Conservation (phyloP, 1,140 invertebrate genomes). For the Drosophila equinoxialis region DNA sequence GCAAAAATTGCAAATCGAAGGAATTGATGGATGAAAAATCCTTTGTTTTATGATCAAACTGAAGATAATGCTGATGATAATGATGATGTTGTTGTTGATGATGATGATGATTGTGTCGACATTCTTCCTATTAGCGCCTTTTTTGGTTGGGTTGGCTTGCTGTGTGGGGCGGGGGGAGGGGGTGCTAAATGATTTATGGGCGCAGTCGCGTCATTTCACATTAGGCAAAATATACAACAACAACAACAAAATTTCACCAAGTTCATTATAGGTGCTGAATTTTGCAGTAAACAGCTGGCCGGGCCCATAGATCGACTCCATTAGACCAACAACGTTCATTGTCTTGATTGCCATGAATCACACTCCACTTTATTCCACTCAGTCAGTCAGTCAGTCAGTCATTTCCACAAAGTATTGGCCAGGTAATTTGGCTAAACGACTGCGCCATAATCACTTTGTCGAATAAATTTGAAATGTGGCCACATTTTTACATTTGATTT, state of each 20-base stretch:
- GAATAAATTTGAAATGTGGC: slow-evolving; percentile 11
- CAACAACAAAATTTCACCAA: background rate
- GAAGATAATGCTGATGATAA: background rate
- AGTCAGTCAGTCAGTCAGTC: background rate
- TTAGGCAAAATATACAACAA: slow-evolving; percentile 28
- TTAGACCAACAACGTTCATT: background rate
- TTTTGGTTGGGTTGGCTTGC: background rate
- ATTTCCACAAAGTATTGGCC: background rate
- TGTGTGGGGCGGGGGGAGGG: background rate
- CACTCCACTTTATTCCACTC: background rate
- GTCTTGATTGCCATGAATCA: slow-evolving; percentile 4
- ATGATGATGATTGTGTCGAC: slow-evolving; percentile 19
- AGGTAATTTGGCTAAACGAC: slow-evolving; percentile 13
- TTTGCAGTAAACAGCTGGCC: slow-evolving; percentile 13
- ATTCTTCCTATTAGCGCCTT: slow-evolving; percentile 43
- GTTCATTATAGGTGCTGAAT: slow-evolving; percentile 15
- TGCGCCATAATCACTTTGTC: background rate
- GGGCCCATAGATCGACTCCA: background rate
- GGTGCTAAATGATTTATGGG: slow-evolving; percentile 55
- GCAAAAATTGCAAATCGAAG: background rate
- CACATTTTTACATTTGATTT: slow-evolving; percentile 6
- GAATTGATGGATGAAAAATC: background rate
- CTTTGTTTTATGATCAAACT: background rate
- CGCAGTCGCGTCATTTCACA: slow-evolving; percentile 21
- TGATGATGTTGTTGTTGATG: slow-evolving; percentile 2